A percentile compares a stretch with the other conserved stretches of the same genome.
Evolutionary conservation across 2,888 invertebrate genomes (phyloP).

Genomic region (Vesta saturnalis): DNA sequence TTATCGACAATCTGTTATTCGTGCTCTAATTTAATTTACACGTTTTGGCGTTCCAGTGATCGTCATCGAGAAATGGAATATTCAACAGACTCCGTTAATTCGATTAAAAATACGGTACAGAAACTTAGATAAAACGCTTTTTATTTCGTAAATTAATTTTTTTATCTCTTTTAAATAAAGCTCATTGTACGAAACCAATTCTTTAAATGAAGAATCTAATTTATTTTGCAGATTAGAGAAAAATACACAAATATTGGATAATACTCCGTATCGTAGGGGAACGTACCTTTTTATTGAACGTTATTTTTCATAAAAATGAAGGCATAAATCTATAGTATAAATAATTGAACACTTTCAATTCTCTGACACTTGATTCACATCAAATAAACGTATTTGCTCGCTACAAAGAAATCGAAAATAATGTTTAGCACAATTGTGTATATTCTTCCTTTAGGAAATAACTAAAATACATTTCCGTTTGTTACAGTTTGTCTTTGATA

Average conservation of each 20-base stretch:
- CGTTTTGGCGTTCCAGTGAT: not conserved
- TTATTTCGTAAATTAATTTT: not conserved
- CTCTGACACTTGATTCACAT: not conserved
- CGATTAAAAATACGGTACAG: not conserved
- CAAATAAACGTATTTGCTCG: not conserved
- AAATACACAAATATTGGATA: not conserved
- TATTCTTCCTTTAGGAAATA: slow-evolving; percentile 13
- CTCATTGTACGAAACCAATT: slow-evolving; percentile 4
- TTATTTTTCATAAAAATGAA: not conserved
- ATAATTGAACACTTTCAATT: not conserved
- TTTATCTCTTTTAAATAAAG: not conserved
- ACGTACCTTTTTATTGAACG: not conserved
- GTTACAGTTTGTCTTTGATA: slow-evolving; percentile 27
- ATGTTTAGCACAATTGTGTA: not conserved
- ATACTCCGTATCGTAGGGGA: not conserved
- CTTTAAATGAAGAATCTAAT: slow-evolving; percentile 2
- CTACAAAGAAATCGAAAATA: not conserved
- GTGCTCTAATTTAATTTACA: slow-evolving; percentile 1
- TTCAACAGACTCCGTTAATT: not conserved
- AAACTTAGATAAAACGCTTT: not conserved
- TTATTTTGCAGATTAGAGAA: not conserved
- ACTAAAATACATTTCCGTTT: slow-evolving; percentile 22
- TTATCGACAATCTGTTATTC: not conserved
- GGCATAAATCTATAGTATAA: not conserved
- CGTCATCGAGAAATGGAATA: not conserved